Percentiles rank a stretch among this genome's conserved stretches.
These are phyloP conservation scores for Sminthurides aquaticus DNA, from an alignment of 2,888 invertebrate genomes.

Conservation along the genomic window DNA sequence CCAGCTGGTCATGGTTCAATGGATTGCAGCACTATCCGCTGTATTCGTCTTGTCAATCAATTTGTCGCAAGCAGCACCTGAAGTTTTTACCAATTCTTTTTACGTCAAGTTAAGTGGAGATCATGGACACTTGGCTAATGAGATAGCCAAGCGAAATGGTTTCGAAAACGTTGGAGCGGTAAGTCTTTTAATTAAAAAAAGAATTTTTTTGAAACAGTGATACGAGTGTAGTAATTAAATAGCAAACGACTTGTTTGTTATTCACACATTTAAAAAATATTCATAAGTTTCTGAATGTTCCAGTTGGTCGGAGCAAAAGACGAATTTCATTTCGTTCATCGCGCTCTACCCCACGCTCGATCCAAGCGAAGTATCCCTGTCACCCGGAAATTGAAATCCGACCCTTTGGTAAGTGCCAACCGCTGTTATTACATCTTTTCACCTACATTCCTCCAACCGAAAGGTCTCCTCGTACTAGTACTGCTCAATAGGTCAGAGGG, in stretches of 20 bases:
- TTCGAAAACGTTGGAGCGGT: constrained; percentile 93
- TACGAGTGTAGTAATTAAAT: too few relatives aligned
- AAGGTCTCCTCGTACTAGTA: too few relatives aligned
- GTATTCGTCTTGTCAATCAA: constrained; percentile 25
- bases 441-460: neutral
- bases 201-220: too few relatives aligned
- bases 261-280: too few relatives aligned
- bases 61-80: constrained; percentile 46
- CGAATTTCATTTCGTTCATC: constrained; percentile 91
- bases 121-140: constrained; percentile 68
- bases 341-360: constrained; percentile 80
- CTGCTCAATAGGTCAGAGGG: too few relatives aligned
- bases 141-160: constrained; percentile 78
- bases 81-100: constrained; percentile 93
- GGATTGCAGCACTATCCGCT: constrained; percentile 25
- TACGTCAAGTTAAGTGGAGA: constrained; percentile 78
- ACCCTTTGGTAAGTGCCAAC: constrained; percentile 73
- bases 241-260: too few relatives aligned
- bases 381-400: constrained; percentile 75
- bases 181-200: constrained; percentile 50
- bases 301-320: constrained; percentile 81
- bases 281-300: constrained; percentile 44
- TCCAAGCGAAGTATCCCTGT: constrained; percentile 82
- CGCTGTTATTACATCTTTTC: neutral
- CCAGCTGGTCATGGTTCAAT: constrained; percentile 32